These are phyloP conservation scores for Sylvia atricapilla DNA, from an alignment of 2,113 vertebrate genomes.

Conservation along the genomic window DNA sequence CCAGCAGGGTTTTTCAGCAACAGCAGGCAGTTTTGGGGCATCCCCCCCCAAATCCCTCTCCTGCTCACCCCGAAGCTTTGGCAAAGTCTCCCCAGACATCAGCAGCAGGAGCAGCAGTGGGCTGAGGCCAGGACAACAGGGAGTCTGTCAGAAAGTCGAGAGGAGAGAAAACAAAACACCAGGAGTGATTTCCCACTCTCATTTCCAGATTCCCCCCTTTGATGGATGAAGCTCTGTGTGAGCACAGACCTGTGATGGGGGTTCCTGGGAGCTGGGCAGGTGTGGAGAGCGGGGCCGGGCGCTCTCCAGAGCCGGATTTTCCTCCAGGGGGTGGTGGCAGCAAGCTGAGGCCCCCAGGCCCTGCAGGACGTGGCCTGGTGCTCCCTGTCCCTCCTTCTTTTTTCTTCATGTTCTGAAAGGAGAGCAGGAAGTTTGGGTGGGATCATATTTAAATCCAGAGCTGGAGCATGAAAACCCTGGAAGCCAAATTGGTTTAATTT, in stretches of 20 bases:
- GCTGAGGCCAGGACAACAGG: constrained; percentile 55
- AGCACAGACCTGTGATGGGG: constrained; percentile 70
- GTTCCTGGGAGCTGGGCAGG: not conserved
- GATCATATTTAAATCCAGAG: accelerated
- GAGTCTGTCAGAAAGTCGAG: not conserved
- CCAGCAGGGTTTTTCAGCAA: accelerated
- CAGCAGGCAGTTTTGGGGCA: not conserved
- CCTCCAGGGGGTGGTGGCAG: constrained; percentile 88
- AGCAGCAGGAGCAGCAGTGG: constrained; percentile 29
- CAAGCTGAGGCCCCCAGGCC: constrained; percentile 66
- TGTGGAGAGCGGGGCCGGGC: accelerated
- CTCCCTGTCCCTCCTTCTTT: constrained; percentile 75
- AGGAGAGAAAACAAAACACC: not conserved
- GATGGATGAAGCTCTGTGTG: not conserved
- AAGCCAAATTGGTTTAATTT: not conserved
- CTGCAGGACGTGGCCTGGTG: constrained; percentile 63
- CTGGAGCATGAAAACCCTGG: accelerated
- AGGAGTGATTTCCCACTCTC: not conserved
- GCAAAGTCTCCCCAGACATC: constrained; percentile 94
- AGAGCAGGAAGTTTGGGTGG: not conserved
- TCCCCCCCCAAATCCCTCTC: not conserved
- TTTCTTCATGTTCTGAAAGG: constrained; percentile 88
- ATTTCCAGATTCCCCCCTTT: accelerated
- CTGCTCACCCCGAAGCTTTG: constrained; percentile 84
- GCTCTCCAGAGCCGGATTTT: constrained; percentile 59